phyloP scores from a whole-genome alignment of 2,797 vertebrate species.

The Alosa sapidissima region DNA sequence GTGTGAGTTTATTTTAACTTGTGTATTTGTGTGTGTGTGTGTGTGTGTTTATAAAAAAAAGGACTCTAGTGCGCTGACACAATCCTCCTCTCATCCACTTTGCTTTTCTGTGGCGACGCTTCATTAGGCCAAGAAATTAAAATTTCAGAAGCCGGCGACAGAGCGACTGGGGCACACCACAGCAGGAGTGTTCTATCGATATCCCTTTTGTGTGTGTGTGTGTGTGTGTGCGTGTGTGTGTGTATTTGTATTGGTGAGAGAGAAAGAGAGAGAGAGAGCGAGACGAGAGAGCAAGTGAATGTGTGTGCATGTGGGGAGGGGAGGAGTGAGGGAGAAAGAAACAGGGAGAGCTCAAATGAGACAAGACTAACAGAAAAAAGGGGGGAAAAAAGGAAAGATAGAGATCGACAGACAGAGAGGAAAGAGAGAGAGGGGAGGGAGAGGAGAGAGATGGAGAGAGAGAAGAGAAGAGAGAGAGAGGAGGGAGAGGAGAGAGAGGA shows the following conservation, averaged over 20 bases:
- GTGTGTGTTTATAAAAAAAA: not conserved
- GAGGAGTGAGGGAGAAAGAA: not conserved
- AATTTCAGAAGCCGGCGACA: constrained; percentile 63
- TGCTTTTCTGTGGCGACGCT: constrained; percentile 51
- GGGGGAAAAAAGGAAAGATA: not conserved
- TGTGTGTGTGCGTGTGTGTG: not conserved
- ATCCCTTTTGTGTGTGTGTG: not conserved
- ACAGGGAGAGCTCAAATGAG: too few relatives aligned
- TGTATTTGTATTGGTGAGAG: not conserved
- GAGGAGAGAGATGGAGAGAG: not conserved
- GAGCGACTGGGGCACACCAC: constrained; percentile 33
- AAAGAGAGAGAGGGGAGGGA: not conserved
- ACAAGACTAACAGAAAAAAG: not conserved
- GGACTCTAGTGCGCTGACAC: constrained; percentile 37
- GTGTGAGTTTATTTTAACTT: not conserved
- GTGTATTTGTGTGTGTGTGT: constrained; percentile 10
- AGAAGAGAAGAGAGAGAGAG: not conserved
- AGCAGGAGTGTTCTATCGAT: constrained; percentile 32
- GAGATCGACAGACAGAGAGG: not conserved
- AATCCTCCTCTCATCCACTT: constrained; percentile 35
- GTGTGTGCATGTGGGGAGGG: not conserved
- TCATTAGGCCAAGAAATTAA: constrained; percentile 84
- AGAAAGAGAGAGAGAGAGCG: not conserved
- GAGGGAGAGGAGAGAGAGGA: not conserved
- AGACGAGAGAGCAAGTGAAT: not conserved